A percentile compares a stretch with the other conserved stretches of the same genome.
These are phyloP conservation scores for Polydesmus complanatus DNA, from an alignment of 2,888 invertebrate genomes.

Conservation along the genomic window DNA sequence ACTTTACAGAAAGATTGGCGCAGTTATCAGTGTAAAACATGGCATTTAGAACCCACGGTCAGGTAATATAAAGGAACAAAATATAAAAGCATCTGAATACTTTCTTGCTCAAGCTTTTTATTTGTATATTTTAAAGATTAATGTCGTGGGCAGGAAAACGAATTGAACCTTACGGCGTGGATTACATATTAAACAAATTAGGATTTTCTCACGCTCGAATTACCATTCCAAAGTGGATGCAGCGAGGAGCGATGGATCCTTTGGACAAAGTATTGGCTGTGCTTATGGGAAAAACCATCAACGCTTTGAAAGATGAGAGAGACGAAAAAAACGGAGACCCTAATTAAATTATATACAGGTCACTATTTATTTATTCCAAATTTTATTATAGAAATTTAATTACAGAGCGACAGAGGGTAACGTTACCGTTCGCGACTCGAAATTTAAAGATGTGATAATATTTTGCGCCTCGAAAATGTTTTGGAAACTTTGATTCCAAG, in stretches of 20 bases:
- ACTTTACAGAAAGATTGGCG: conserved; percentile 65
- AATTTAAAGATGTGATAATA: not conserved
- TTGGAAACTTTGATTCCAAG: not conserved
- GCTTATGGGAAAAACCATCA: conserved; percentile 33
- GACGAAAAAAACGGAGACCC: not conserved
- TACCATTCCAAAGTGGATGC: conserved; percentile 99
- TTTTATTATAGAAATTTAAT: not conserved
- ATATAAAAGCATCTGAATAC: not conserved
- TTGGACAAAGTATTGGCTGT: conserved; percentile 79
- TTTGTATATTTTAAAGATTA: conserved; percentile 24
- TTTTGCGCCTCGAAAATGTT: not conserved
- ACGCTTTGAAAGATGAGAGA: conserved; percentile 10
- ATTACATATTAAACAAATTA: conserved; percentile 92
- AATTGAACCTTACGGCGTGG: conserved; percentile 95
- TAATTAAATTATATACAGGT: no score
- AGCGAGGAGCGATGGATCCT: conserved; percentile 95
- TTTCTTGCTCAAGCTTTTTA: not conserved
- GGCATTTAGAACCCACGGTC: conserved; percentile 92
- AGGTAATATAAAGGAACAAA: no score
- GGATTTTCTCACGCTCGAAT: conserved; percentile 94
- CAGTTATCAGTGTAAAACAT: conserved; percentile 81
- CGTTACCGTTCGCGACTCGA: not conserved
- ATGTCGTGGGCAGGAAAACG: conserved; percentile 77
- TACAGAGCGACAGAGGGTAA: not conserved
- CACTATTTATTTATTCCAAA: no score